Evolutionary conservation across 1,140 invertebrate species (phyloP).

Genomic region (Scaptomyza graminum): DNA sequence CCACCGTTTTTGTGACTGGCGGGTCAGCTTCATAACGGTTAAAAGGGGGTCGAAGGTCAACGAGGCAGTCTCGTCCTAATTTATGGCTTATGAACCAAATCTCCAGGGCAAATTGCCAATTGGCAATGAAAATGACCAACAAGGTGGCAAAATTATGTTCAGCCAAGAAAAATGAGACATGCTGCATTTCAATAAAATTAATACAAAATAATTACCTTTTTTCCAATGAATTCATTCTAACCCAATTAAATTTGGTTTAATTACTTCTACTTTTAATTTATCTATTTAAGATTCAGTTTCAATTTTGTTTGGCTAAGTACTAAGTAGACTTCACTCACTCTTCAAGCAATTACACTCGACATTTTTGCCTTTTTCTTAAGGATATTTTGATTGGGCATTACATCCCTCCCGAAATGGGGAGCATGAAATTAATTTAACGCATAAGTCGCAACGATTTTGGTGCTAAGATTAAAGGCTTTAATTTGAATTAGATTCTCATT

Average conservation of each 20-base stretch:
- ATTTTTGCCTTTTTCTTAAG: background rate
- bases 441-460: slow-evolving; percentile 37
- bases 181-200: no score
- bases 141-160: slow-evolving; percentile 1
- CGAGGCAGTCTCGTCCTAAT: slow-evolving; percentile 24
- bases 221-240: no score
- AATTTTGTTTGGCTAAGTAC: no score
- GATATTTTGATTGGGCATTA: background rate
- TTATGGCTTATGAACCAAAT: slow-evolving; percentile 40
- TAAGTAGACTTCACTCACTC: no score
- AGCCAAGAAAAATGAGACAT: background rate
- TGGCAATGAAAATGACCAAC: slow-evolving; percentile 8
- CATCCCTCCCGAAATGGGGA: slow-evolving; percentile 1
- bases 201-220: no score
- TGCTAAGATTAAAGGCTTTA: slow-evolving; percentile 59
- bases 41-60: slow-evolving; percentile 36
- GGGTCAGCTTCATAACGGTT: slow-evolving; percentile 40
- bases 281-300: no score
- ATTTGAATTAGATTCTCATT: slow-evolving; percentile 62
- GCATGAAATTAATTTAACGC: slow-evolving; percentile 64
- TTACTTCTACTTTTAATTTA: no score
- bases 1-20: slow-evolving; percentile 3
- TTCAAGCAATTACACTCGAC: no score
- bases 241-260: background rate
- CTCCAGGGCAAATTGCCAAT: slow-evolving; percentile 36